A percentile compares a stretch with the other conserved stretches of the same genome.
Conservation (phyloP, 2,888 invertebrate species). For the Argyra leucocephala region DNA sequence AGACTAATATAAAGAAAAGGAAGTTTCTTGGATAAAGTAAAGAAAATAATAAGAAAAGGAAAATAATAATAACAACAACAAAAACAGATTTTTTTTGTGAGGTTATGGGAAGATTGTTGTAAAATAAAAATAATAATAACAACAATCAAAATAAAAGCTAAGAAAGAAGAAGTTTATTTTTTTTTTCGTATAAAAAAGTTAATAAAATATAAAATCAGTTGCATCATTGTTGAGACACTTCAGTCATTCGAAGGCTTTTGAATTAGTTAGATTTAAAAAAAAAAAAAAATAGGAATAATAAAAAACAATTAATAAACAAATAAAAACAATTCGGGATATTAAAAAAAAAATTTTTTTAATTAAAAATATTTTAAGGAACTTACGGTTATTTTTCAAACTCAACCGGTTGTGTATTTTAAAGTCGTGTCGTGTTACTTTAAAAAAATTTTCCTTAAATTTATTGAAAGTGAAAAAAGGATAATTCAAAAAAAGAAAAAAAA, state of each 20-base stretch:
- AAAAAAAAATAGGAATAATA: conserved; percentile 13
- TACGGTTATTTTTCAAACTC: conserved; percentile 17
- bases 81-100: conserved; percentile 1
- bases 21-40: conserved; percentile 3
- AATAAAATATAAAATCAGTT: conserved; percentile 43
- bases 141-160: background rate
- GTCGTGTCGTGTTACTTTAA: background rate
- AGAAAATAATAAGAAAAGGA: background rate
- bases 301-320: conserved; percentile 7
- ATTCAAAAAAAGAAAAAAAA: no score
- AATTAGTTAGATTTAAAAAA: conserved; percentile 26
- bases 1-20: background rate
- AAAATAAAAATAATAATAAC: background rate
- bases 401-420: background rate
- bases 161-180: conserved; percentile 2
- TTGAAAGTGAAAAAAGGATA: no score
- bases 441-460: no score
- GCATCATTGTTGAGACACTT: conserved; percentile 45
- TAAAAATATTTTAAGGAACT: conserved; percentile 14
- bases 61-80: background rate
- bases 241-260: conserved; percentile 42
- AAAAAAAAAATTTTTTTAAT: conserved; percentile 15
- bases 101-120: conserved; percentile 6
- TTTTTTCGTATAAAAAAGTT: background rate
- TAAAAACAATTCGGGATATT: conserved; percentile 4